These are phyloP conservation scores for Coenobita brevimanus DNA, from an alignment of 1,140 invertebrate genomes.

Conservation along the genomic window DNA sequence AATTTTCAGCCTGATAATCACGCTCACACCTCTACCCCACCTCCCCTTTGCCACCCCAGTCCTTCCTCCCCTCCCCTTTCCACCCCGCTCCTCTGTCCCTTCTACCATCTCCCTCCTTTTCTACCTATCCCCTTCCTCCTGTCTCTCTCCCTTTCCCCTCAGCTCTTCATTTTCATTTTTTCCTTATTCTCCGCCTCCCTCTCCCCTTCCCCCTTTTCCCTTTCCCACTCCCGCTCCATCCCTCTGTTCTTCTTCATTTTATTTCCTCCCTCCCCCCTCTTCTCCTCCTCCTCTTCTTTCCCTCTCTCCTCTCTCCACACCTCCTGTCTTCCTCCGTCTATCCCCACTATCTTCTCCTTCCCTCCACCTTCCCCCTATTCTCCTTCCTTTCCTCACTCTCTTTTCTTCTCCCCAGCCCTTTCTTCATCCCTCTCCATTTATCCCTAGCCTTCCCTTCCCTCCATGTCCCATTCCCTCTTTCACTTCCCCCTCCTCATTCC, in stretches of 20 bases:
- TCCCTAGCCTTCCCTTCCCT: not conserved
- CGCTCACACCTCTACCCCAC: no score
- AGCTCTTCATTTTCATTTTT: not conserved
- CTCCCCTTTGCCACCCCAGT: no score
- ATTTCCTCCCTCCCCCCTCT: conserved; percentile 11
- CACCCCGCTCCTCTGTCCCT: not conserved
- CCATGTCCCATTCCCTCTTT: not conserved
- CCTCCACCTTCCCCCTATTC: not conserved
- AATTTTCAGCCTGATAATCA: no score
- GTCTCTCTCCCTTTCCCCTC: not conserved
- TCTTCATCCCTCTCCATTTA: not conserved
- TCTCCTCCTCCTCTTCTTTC: not conserved
- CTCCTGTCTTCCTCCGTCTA: not conserved
- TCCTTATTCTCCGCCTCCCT: not conserved
- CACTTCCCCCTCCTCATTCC: not conserved
- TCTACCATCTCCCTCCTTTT: conserved; percentile 5
- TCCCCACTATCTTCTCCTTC: not conserved
- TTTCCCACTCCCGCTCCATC: conserved; percentile 18
- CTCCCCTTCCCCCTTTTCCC: conserved; percentile 3
- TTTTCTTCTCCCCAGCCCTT: not conserved
- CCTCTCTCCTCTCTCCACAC: not conserved
- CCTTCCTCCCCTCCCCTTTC: not conserved
- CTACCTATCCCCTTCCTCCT: conserved; percentile 10
- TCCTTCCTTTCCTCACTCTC: not conserved
- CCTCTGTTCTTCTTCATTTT: conserved; percentile 15